phyloP scores from a whole-genome alignment of 2,888 invertebrate species.

The Lasiommata megera region DNA sequence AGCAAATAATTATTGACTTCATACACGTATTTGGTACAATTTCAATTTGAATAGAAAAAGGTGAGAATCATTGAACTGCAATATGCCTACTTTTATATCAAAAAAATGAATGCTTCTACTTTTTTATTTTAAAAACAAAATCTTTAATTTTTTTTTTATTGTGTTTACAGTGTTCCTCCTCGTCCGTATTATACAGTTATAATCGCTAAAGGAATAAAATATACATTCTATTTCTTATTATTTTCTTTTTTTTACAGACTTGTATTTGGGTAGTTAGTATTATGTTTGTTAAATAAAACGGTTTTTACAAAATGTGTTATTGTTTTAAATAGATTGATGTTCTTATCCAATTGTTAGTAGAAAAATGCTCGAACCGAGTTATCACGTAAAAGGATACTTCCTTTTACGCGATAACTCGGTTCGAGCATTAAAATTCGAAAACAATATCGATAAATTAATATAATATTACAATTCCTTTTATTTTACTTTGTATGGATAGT shows the following conservation, averaged over 20 bases:
- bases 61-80: conserved; percentile 24
- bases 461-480: too few relatives aligned
- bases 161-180: conserved; percentile 55
- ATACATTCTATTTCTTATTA: conserved; percentile 58
- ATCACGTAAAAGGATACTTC: too few relatives aligned
- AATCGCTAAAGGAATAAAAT: conserved; percentile 52
- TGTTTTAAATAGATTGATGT: too few relatives aligned
- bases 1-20: conserved; percentile 42
- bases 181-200: conserved; percentile 44
- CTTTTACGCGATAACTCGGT: too few relatives aligned
- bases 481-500: too few relatives aligned
- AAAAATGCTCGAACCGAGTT: too few relatives aligned
- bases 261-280: conserved; percentile 51
- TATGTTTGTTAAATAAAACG: neutral
- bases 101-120: conserved; percentile 15
- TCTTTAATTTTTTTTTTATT: conserved; percentile 28
- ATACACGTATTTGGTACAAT: conserved; percentile 25
- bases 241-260: conserved; percentile 65
- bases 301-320: too few relatives aligned
- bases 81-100: conserved; percentile 17
- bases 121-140: conserved; percentile 6
- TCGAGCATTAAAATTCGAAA: too few relatives aligned
- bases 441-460: too few relatives aligned
- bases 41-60: conserved; percentile 22
- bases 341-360: too few relatives aligned